Percentiles rank a stretch among this genome's conserved stretches.
Evolutionary conservation across 2,797 vertebrate genomes (phyloP).

Genomic region (Megalops cyprinoides): DNA sequence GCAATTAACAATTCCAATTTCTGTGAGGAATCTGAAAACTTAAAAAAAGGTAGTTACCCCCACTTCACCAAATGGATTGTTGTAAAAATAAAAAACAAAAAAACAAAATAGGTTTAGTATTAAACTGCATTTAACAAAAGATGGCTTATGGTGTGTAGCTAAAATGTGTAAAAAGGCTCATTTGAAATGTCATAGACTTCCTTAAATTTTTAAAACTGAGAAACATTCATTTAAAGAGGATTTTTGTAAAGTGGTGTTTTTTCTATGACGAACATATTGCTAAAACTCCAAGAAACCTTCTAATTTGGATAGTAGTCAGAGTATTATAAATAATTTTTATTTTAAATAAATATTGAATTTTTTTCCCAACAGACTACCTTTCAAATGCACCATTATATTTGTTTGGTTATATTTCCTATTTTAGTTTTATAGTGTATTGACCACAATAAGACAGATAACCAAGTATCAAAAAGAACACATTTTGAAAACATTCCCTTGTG

Average conservation of each 20-base stretch:
- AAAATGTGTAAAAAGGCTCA: constrained; percentile 29
- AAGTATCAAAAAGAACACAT: too few relatives aligned
- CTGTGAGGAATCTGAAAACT: constrained; percentile 46
- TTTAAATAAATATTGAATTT: constrained; percentile 20
- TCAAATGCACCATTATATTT: background rate
- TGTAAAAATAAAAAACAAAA: constrained; percentile 49
- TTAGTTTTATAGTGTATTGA: background rate
- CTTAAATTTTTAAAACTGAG: background rate
- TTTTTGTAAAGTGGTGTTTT: background rate
- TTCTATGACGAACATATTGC: background rate
- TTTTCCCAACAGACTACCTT: background rate
- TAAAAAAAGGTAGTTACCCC: constrained; percentile 31
- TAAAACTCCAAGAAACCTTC: constrained; percentile 3
- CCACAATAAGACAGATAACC: background rate
- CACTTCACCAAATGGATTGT: constrained; percentile 23
- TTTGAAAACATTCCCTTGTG: background rate
- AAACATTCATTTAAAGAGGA: background rate
- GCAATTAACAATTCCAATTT: constrained; percentile 47
- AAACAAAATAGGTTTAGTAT: constrained; percentile 39
- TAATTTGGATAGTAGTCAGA: background rate
- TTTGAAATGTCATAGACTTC: too few relatives aligned
- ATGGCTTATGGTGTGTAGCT: constrained; percentile 23
- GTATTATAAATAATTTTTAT: background rate
- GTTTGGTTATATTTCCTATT: background rate
- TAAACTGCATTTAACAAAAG: constrained; percentile 18